Base-by-base conservation (phyloP, 2,888 invertebrate species). In the Xestia xanthographa region DNA sequence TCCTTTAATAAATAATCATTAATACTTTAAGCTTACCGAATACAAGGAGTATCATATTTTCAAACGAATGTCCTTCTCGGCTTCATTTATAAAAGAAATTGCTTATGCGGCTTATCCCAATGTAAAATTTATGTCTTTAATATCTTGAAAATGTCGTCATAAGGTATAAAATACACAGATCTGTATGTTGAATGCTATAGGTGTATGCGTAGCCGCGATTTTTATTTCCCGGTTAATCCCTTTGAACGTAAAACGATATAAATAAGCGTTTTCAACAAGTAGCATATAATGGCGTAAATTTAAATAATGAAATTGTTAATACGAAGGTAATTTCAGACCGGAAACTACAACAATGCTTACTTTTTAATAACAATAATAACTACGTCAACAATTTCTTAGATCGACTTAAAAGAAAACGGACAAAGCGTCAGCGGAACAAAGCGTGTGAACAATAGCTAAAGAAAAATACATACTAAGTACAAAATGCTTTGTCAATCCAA, bases 371-470 rank as follows among this genome's bases (percentile, higher is more conserved):
- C 79, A 88, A 88, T 88, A 90, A 91, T 90, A 87, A 85, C 83
- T 86, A 88, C 82, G 80, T 80, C 82, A 88, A 88, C 86, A 88
- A 90, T 90, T 90, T 88, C 86, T 84, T 88, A 87, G 86, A 87
- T 84, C 84, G 87, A 89, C 89, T 89, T 88, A 86, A 92, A 92
- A 91, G 89, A 89, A 91, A 87, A 82, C 77, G 88, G 89, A 92
- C 92, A 93, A 93, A 90, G 90, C 88, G 66, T 82, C 72, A 69
- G 71, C 83, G 80, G 83, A 86, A 92, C 90, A 92, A 92, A 91
- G 88, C 88, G 85, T 87, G 86, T 85, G 88, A 92, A 92, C 91
- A 92, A 92, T 90, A 86, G 90, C 88, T 85, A 75, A 82, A 89
- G 91, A 89, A 91, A 91, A 90, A 86, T 89, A 89, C 82, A 87